A percentile compares a stretch with the other conserved stretches of the same genome.
Conservation (phyloP, 1,140 invertebrate species). For the Atta cephalotes region DNA sequence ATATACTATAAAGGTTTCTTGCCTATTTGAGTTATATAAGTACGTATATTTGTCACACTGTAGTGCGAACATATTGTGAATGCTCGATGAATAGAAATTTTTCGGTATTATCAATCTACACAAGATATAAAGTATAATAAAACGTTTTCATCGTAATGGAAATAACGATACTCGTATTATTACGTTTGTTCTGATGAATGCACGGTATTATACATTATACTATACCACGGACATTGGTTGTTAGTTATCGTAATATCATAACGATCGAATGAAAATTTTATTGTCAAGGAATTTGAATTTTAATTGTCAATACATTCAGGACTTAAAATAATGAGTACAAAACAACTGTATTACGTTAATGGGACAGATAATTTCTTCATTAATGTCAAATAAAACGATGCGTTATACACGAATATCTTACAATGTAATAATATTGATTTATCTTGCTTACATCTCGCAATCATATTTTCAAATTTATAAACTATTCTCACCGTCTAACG, state of each 20-base stretch:
- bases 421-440: background rate
- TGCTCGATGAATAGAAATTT: slow-evolving; percentile 5
- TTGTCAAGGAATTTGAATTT: slow-evolving; percentile 16
- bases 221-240: background rate
- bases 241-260: background rate
- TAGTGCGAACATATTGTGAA: background rate
- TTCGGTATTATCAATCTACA: slow-evolving; percentile 11
- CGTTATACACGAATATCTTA: background rate
- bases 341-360: background rate
- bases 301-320: background rate
- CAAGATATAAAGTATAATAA: slow-evolving; percentile 1
- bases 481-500: background rate
- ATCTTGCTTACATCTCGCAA: background rate
- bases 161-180: slow-evolving; percentile 4
- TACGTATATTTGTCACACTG: background rate
- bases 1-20: background rate
- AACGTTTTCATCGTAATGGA: slow-evolving; percentile 20
- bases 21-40: background rate
- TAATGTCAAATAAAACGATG: slow-evolving; percentile 1
- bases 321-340: background rate
- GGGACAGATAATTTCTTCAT: background rate
- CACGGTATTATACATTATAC: slow-evolving; percentile 11
- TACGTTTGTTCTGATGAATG: slow-evolving; percentile 9
- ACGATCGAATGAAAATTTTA: background rate
- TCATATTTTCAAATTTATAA: slow-evolving; percentile 28